Evolutionary conservation across 2,888 invertebrate genomes (phyloP).

Genomic region (Mimumesa dahlbomi): DNA sequence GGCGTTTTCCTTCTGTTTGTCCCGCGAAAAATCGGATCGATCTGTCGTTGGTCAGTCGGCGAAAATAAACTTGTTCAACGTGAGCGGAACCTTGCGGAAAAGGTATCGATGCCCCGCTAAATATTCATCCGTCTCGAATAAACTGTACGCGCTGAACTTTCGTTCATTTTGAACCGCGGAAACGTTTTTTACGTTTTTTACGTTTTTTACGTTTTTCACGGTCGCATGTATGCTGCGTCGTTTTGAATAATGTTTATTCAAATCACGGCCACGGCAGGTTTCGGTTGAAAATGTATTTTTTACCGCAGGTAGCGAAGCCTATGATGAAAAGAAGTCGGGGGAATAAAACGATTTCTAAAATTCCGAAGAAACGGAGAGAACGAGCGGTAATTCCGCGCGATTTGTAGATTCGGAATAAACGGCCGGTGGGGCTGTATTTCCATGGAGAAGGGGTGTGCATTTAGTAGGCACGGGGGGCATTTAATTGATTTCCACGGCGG

Average conservation of each 20-base stretch:
- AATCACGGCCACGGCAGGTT: too few relatives aligned
- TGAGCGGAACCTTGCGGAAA: too few relatives aligned
- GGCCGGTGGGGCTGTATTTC: constrained; percentile 44
- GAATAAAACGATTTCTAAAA: too few relatives aligned
- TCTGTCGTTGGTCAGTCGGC: constrained; percentile 6
- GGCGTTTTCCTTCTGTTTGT: constrained; percentile 25
- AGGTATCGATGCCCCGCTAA: neutral
- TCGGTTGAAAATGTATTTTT: too few relatives aligned
- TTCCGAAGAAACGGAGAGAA: too few relatives aligned
- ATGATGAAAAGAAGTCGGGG: too few relatives aligned
- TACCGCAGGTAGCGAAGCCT: too few relatives aligned
- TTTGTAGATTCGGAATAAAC: constrained; percentile 42
- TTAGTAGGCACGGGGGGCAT: constrained; percentile 51
- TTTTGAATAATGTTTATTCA: neutral
- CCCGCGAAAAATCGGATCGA: constrained; percentile 45
- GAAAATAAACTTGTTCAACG: constrained; percentile 33
- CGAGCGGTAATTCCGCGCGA: constrained; percentile 26
- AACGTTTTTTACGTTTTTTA: too few relatives aligned
- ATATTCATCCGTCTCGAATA: neutral
- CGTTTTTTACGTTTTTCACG: too few relatives aligned
- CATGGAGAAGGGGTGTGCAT: constrained; percentile 40
- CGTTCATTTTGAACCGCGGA: too few relatives aligned
- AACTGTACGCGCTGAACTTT: too few relatives aligned
- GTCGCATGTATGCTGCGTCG: too few relatives aligned
- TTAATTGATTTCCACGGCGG: constrained; percentile 56